A percentile compares a stretch with the other conserved stretches of the same genome.
These are phyloP conservation scores for Maconellicoccus hirsutus DNA, from an alignment of 1,140 invertebrate species.

Conservation along the genomic window DNA sequence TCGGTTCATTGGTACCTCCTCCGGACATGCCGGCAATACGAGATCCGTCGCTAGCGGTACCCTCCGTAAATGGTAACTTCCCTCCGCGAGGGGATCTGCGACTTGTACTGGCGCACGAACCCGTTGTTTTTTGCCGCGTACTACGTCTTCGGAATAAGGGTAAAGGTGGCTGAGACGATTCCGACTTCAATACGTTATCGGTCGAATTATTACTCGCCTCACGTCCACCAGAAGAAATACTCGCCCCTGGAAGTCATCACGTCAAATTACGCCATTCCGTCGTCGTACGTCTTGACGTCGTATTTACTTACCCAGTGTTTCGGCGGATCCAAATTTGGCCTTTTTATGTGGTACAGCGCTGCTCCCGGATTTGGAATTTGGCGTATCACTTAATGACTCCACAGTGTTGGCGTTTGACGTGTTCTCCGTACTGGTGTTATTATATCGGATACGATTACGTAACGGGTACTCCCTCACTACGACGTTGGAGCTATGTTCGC, in stretches of 20 bases:
- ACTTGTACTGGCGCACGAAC: slow-evolving; percentile 57
- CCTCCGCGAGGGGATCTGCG: slow-evolving; percentile 17
- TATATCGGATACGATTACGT: slow-evolving; percentile 17
- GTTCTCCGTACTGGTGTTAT: slow-evolving; percentile 4
- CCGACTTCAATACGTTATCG: slow-evolving; percentile 6
- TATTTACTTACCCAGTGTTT: slow-evolving; percentile 7
- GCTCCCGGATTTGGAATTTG: slow-evolving; percentile 12
- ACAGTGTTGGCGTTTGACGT: slow-evolving; percentile 15
- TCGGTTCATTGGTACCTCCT: background rate
- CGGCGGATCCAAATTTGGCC: slow-evolving; percentile 14
- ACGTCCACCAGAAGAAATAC: slow-evolving; percentile 16
- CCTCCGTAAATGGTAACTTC: slow-evolving; percentile 11
- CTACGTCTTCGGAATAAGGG: slow-evolving; percentile 15
- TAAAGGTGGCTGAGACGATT: slow-evolving; percentile 19
- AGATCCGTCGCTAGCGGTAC: slow-evolving; percentile 16
- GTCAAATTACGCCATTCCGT: background rate
- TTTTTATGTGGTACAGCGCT: slow-evolving; percentile 17
- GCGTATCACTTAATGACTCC: slow-evolving; percentile 10
- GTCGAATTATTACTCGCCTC: background rate
- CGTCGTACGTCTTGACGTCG: background rate
- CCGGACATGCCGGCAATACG: slow-evolving; percentile 11
- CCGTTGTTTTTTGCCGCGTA: slow-evolving; percentile 42
- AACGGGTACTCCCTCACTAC: slow-evolving; percentile 7
- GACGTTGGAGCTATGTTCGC: background rate
- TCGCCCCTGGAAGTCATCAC: background rate